These are phyloP conservation scores for Tolypeutes matacus DNA, from an alignment of 2,797 vertebrate genomes.

Conservation along the genomic window DNA sequence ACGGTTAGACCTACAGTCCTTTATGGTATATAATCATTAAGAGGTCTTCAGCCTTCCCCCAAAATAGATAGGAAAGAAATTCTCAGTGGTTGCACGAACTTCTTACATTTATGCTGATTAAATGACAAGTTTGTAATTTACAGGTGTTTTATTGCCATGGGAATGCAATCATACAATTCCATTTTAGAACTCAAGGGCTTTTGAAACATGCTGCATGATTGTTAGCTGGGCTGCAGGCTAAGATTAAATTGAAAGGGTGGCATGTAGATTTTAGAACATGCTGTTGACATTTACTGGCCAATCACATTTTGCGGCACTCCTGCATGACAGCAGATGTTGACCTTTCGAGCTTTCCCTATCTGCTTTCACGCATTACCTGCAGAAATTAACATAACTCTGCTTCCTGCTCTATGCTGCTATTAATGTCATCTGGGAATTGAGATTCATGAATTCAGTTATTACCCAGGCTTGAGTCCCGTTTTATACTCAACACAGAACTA, in stretches of 20 bases:
- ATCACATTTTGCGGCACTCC: constrained; percentile 88
- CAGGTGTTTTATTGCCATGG: constrained; percentile 89
- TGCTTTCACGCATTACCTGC: constrained; percentile 89
- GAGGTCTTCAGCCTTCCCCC: constrained; percentile 87
- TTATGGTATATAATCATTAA: constrained; percentile 89
- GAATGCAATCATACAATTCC: constrained; percentile 89
- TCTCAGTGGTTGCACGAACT: constrained; percentile 87
- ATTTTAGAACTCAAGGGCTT: constrained; percentile 89
- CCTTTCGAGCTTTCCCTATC: constrained; percentile 90
- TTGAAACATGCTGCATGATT: constrained; percentile 87
- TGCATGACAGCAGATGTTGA: constrained; percentile 91
- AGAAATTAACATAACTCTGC: constrained; percentile 91
- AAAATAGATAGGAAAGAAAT: constrained; percentile 86
- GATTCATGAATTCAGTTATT: constrained; percentile 91
- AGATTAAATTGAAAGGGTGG: constrained; percentile 89
- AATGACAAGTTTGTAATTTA: constrained; percentile 91
- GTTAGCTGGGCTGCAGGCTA: constrained; percentile 88
- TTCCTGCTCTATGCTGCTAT: constrained; percentile 88
- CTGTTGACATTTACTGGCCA: constrained; percentile 91
- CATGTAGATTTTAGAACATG: constrained; percentile 89
- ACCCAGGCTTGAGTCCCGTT: constrained; percentile 86
- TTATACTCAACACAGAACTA: constrained; percentile 88
- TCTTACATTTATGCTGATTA: constrained; percentile 89
- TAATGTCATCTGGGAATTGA: constrained; percentile 90
- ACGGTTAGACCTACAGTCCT: constrained; percentile 87